phyloP scores from a whole-genome alignment of 2,888 invertebrate genomes.

The Yponomeuta cagnagella region DNA sequence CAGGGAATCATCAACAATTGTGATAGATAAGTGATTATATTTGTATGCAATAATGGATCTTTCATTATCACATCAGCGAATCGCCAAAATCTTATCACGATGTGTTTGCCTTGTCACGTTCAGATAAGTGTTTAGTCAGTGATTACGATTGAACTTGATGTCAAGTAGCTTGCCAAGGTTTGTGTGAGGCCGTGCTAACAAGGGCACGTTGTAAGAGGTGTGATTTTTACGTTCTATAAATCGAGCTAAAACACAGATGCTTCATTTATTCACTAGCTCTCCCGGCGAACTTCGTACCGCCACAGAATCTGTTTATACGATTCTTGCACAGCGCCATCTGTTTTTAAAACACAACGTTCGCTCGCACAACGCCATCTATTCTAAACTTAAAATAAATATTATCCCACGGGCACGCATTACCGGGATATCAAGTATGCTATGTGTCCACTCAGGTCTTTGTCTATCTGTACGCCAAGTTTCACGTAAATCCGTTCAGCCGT shows the following conservation, averaged over 20 bases:
- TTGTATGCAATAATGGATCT: neutral
- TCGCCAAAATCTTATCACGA: conserved; percentile 26
- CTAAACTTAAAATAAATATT: too few relatives aligned
- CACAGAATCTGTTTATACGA: too few relatives aligned
- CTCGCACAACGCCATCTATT: too few relatives aligned
- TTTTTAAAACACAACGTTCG: too few relatives aligned
- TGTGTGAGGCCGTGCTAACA: neutral
- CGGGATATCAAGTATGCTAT: too few relatives aligned
- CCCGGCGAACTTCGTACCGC: too few relatives aligned
- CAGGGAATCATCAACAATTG: neutral
- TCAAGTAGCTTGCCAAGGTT: conserved; percentile 2
- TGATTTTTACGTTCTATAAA: neutral
- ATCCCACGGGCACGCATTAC: too few relatives aligned
- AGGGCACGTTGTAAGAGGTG: neutral
- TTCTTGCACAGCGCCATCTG: too few relatives aligned
- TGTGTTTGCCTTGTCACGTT: conserved; percentile 27
- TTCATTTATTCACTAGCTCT: neutral
- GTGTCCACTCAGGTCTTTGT: too few relatives aligned
- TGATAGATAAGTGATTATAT: neutral
- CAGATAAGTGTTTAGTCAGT: conserved; percentile 20
- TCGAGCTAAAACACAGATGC: neutral
- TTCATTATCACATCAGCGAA: conserved; percentile 5
- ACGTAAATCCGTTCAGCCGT: too few relatives aligned
- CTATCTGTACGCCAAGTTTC: too few relatives aligned
- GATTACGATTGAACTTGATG: conserved; percentile 12